Conservation (phyloP, 2,888 invertebrate genomes). For the Pimpla rufipes region DNA sequence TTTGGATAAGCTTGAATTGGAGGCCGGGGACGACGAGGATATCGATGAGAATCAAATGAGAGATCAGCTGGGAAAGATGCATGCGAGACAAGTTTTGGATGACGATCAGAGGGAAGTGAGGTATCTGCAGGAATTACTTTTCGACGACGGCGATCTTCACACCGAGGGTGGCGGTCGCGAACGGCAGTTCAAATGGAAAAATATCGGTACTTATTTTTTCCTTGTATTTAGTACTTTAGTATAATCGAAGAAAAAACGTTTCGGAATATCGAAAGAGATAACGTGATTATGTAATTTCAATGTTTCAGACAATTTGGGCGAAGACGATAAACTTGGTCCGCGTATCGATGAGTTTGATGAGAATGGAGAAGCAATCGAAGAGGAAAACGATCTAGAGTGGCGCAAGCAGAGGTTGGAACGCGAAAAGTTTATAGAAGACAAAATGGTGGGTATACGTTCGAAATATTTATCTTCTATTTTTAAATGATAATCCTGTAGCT, state of each 20-base stretch:
- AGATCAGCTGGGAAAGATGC: slow-evolving; percentile 93
- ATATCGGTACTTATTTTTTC: slow-evolving; percentile 90
- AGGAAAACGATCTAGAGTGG: slow-evolving; percentile 92
- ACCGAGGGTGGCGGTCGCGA: slow-evolving; percentile 91
- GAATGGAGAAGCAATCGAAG: slow-evolving; percentile 88
- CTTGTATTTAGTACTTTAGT: not conserved
- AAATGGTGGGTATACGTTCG: slow-evolving; percentile 83
- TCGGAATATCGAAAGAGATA: not conserved
- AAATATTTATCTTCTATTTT: not conserved
- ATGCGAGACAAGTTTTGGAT: slow-evolving; percentile 94
- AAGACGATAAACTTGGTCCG: slow-evolving; percentile 81
- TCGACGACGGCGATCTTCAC: slow-evolving; percentile 96
- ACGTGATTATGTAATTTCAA: not conserved
- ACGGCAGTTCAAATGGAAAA: slow-evolving; percentile 94
- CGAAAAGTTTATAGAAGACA: slow-evolving; percentile 90
- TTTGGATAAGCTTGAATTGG: slow-evolving; percentile 92
- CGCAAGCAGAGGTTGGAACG: slow-evolving; percentile 92
- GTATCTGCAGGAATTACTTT: slow-evolving; percentile 93
- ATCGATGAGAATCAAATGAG: slow-evolving; percentile 93
- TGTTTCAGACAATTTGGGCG: slow-evolving; percentile 82
- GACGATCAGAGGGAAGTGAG: slow-evolving; percentile 95
- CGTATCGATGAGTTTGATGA: slow-evolving; percentile 80
- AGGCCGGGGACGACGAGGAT: slow-evolving; percentile 94
- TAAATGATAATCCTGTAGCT: not conserved
- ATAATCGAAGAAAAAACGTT: too few species aligned